These are phyloP conservation scores for Anas bahamensis DNA, from an alignment of 2,797 vertebrate species.

Conservation along the genomic window DNA sequence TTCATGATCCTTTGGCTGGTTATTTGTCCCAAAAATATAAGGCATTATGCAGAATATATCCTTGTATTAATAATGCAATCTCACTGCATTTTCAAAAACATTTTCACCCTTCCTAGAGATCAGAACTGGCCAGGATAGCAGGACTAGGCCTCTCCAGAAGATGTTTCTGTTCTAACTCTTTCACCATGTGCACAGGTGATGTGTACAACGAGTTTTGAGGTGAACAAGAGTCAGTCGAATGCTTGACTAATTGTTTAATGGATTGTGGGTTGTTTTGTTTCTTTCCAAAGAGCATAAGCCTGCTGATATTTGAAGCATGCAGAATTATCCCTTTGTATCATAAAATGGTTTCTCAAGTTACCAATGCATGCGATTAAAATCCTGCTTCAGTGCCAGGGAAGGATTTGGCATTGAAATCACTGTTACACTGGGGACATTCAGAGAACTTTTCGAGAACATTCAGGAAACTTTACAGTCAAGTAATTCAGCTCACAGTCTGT, in stretches of 20 bases:
- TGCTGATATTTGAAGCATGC: not conserved
- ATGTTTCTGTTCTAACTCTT: not conserved
- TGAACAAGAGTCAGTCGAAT: fast-evolving
- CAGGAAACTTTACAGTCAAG: not conserved
- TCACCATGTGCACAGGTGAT: fast-evolving
- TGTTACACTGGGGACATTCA: not conserved
- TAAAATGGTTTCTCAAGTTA: not conserved
- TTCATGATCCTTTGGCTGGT: not conserved
- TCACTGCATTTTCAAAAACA: not conserved
- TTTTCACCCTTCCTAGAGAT: not conserved
- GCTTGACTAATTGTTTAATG: not conserved
- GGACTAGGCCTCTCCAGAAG: not conserved
- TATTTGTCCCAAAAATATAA: fast-evolving
- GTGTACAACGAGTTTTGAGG: not conserved
- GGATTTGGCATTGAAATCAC: not conserved
- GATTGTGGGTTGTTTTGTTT: not conserved
- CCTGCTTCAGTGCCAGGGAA: not conserved
- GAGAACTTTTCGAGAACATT: not conserved
- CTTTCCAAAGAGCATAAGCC: not conserved
- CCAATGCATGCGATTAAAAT: not conserved
- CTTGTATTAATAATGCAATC: not conserved
- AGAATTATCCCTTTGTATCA: not conserved
- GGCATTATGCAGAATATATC: not conserved
- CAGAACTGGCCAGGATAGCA: fast-evolving
- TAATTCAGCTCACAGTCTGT: not conserved